Conservation (phyloP, 2,888 invertebrate genomes). For the Clitarchus hookeri region DNA sequence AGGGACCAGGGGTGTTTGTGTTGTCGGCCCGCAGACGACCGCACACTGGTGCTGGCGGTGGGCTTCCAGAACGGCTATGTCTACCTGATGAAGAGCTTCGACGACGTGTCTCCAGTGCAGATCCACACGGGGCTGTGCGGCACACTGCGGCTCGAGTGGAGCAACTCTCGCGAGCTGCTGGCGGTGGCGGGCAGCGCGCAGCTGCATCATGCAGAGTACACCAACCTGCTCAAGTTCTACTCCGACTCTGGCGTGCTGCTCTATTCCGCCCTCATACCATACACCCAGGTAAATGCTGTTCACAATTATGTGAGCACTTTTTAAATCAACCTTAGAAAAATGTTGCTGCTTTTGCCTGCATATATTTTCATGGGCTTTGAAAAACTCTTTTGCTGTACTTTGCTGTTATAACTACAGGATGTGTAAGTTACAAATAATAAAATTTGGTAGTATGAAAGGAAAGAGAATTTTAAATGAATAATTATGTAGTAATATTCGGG, state of each 20-base stretch:
- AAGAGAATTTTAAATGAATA: too few species aligned
- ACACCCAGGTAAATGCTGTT: conserved; percentile 63
- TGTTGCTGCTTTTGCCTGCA: too few species aligned
- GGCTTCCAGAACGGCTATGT: conserved; percentile 89
- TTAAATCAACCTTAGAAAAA: too few species aligned
- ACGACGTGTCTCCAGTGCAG: conserved; percentile 89
- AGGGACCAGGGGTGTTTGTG: not conserved
- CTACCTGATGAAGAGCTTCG: conserved; percentile 86
- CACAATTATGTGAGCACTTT: too few species aligned
- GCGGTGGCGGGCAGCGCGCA: conserved; percentile 83
- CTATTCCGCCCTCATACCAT: conserved; percentile 79
- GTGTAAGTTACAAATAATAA: too few species aligned
- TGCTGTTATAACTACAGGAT: too few species aligned
- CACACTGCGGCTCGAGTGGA: conserved; percentile 92
- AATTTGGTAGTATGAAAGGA: too few species aligned
- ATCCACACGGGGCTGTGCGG: conserved; percentile 79
- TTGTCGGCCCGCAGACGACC: conserved; percentile 55
- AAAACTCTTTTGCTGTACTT: too few species aligned
- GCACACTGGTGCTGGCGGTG: conserved; percentile 81
- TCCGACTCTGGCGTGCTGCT: conserved; percentile 82
- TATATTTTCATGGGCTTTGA: too few species aligned
- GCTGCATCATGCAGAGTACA: conserved; percentile 62
- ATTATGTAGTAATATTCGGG: too few species aligned
- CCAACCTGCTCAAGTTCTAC: conserved; percentile 89
- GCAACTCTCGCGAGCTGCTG: conserved; percentile 88